Percentiles rank a stretch among this genome's conserved stretches.
Evolutionary conservation across 2,113 vertebrate genomes (phyloP).

Genomic region (Sapayoa aenigma): DNA sequence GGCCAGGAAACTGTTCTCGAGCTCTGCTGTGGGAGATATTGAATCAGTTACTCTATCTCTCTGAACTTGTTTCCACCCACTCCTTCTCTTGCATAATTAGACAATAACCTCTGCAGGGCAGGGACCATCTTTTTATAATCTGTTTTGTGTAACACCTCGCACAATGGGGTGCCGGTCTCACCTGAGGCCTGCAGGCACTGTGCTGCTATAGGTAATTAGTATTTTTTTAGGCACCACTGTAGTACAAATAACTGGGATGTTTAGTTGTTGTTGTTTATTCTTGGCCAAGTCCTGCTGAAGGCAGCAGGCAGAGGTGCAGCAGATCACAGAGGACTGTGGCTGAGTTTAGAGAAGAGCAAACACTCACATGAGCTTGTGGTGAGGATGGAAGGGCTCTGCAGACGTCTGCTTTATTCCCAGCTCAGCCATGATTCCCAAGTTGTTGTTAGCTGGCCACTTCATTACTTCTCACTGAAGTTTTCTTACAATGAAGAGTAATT

Average conservation of each 20-base stretch:
- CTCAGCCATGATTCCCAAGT: neutral
- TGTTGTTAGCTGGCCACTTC: neutral
- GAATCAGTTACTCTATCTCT: constrained; percentile 8
- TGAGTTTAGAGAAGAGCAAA: neutral
- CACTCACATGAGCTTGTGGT: neutral
- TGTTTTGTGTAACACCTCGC: constrained; percentile 62
- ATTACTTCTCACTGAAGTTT: neutral
- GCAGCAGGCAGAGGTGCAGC: neutral
- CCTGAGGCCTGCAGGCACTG: constrained; percentile 36
- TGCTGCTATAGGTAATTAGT: constrained; percentile 15
- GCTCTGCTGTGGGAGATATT: neutral
- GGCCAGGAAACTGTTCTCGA: neutral
- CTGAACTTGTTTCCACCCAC: constrained; percentile 59
- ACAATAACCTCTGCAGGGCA: constrained; percentile 37
- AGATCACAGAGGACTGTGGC: neutral
- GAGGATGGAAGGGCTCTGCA: neutral
- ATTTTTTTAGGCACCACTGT: constrained; percentile 34
- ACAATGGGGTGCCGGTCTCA: constrained; percentile 51
- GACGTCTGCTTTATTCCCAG: neutral
- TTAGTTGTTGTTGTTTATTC: constrained; percentile 43
- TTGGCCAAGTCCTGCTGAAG: neutral
- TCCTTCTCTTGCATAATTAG: constrained; percentile 49
- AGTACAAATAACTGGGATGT: constrained; percentile 45
- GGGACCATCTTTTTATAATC: constrained; percentile 29
- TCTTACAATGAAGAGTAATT: neutral